These are phyloP conservation scores for Lepidochitona cinerea DNA, from an alignment of 2,888 invertebrate genomes.

Conservation along the genomic window DNA sequence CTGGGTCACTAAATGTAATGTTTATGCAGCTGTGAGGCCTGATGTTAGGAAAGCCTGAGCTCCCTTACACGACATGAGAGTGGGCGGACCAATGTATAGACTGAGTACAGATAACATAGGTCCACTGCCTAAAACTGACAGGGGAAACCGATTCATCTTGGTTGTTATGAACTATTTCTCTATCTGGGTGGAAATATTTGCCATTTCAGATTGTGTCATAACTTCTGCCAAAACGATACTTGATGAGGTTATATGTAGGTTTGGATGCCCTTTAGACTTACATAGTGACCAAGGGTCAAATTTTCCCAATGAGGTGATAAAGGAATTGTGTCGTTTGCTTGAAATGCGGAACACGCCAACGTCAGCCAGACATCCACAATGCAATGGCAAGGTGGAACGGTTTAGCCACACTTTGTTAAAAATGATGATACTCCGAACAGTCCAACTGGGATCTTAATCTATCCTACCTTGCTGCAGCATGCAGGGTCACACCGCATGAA, in stretches of 20 bases:
- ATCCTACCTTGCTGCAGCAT: conserved; percentile 28
- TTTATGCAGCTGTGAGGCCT: conserved; percentile 12
- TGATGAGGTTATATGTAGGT: not conserved
- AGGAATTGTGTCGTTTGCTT: conserved; percentile 7
- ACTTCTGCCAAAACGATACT: not conserved
- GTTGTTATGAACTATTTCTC: conserved; percentile 5
- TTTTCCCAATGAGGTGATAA: conserved; percentile 7
- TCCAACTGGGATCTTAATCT: too few species aligned
- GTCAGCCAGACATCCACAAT: conserved; percentile 20
- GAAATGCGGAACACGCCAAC: conserved; percentile 20
- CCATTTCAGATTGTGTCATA: not conserved
- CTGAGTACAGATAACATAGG: conserved; percentile 20
- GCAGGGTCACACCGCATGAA: conserved; percentile 24
- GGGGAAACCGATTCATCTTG: conserved; percentile 17
- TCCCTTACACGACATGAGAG: conserved; percentile 6
- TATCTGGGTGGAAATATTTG: conserved; percentile 14
- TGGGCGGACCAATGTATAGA: conserved; percentile 23
- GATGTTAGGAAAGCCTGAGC: not conserved
- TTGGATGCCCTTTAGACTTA: not conserved
- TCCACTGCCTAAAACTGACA: conserved; percentile 18
- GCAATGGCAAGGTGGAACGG: conserved; percentile 29
- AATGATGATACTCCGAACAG: conserved; percentile 21
- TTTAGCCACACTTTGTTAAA: conserved; percentile 24
- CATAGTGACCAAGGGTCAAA: conserved; percentile 7
- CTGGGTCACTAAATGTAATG: conserved; percentile 7